Conservation (phyloP, 2,797 vertebrate genomes). For the Oophaga sylvatica region DNA sequence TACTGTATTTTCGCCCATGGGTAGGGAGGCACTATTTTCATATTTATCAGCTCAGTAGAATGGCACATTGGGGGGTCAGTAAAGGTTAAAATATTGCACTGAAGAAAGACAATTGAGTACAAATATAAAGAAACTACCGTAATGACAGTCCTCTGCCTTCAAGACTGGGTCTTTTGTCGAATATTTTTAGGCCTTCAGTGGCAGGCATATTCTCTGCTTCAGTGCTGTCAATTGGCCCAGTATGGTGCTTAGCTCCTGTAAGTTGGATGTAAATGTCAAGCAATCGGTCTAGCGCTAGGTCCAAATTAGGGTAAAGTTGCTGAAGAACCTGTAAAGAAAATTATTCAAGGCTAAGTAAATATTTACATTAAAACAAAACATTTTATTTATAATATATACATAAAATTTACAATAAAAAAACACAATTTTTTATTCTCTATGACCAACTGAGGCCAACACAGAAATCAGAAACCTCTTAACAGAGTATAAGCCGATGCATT, state of each 20-base stretch:
- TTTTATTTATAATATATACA: background rate
- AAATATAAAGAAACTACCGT: constrained; percentile 75
- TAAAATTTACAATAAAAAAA: too few relatives aligned
- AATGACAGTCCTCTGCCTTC: constrained; percentile 91
- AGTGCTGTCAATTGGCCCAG: constrained; percentile 51
- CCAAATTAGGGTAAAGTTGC: constrained; percentile 78
- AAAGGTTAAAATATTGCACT: background rate
- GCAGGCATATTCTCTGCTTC: constrained; percentile 47
- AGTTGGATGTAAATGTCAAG: constrained; percentile 91
- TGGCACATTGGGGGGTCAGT: too few relatives aligned
- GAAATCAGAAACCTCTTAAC: too few relatives aligned
- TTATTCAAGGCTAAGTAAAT: background rate
- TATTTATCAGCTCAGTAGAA: too few relatives aligned
- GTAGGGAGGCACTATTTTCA: too few relatives aligned
- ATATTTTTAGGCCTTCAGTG: constrained; percentile 65
- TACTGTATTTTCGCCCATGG: too few relatives aligned
- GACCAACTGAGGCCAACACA: too few relatives aligned
- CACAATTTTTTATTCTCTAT: too few relatives aligned
- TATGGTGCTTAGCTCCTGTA: constrained; percentile 81
- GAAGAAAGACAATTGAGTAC: background rate
- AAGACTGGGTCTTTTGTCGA: constrained; percentile 75
- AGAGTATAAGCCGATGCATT: too few relatives aligned
- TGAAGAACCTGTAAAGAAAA: constrained; percentile 78
- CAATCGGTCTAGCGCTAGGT: constrained; percentile 81
- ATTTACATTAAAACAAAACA: background rate